Evolutionary conservation across 2,888 invertebrate genomes (phyloP).

Genomic region (Scaptomyza reducta): DNA sequence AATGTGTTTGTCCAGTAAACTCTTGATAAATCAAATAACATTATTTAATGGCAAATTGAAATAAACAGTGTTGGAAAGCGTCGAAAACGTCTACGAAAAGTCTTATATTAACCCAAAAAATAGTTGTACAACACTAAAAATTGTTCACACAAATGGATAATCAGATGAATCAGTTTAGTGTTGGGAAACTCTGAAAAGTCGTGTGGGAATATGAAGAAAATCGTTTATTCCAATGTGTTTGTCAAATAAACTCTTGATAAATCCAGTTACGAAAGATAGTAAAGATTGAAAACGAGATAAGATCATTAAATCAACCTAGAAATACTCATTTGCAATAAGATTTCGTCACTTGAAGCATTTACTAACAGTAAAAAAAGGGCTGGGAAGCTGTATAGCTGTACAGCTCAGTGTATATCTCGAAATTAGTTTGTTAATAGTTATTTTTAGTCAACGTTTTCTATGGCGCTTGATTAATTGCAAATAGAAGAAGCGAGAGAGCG

Average conservation of each 20-base stretch:
- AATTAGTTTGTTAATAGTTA: slow-evolving; percentile 77
- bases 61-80: no score
- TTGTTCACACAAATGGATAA: no score
- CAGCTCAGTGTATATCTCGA: slow-evolving; percentile 30
- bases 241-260: neutral
- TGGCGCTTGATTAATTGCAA: slow-evolving; percentile 70
- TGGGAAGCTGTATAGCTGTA: no score
- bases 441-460: slow-evolving; percentile 67
- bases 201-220: neutral
- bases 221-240: neutral
- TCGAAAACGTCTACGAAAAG: no score
- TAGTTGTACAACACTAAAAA: no score
- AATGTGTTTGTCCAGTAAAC: neutral
- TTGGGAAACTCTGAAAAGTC: neutral
- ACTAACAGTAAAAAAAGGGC: no score
- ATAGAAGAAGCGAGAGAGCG: slow-evolving; percentile 6
- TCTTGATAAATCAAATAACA: neutral
- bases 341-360: neutral
- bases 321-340: neutral
- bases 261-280: no score
- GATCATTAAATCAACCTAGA: no score
- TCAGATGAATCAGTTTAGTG: neutral
- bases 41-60: no score
- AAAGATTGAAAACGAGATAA: no score
- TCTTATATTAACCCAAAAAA: no score